Evolutionary conservation across 2,888 invertebrate genomes (phyloP), one percentile per base, ranked within the genome.

Genomic region (Vannuccia rotundouncinata): DNA sequence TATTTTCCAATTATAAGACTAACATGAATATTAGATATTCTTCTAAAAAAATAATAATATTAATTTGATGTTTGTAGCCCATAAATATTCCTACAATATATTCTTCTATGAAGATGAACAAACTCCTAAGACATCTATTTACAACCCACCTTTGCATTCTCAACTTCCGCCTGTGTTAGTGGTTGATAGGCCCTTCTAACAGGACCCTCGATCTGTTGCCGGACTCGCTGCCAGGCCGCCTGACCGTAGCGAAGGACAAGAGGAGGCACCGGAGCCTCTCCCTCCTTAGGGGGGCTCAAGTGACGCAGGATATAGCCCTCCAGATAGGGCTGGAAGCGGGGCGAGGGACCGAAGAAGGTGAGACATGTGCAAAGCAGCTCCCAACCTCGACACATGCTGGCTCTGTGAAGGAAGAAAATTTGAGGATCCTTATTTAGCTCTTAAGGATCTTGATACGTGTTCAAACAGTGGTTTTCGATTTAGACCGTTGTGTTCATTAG

Each of bases 361-460:
- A 98, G 89, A 86, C 95, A 94, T 80, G 97, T 93, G 0, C 95
- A 95, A 89, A 98, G 90, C 83, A 98, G 89, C 89, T 98, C 97
- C 96, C 98, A 97, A 76, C 98, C 98, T 82, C 94, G 91, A 59
- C 66, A 66, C 66, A 66, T 66, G 66, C 66, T 66, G 5, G 10
- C 25, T 66, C 66, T 66, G 17, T 5, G 17, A 86, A 86, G 85
- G 86, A 86, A 86, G n/a, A n/a, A n/a, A n/a, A n/a, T n/a, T n/a
- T n/a, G n/a, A n/a, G n/a, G n/a, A n/a, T n/a, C n/a, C n/a, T n/a
- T n/a, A n/a, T n/a, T n/a, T n/a, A n/a, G n/a, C n/a, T n/a, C n/a
- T n/a, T n/a, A n/a, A n/a, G n/a, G n/a, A n/a, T n/a, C n/a, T n/a
- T n/a, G n/a, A n/a, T n/a, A n/a, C n/a, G n/a, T n/a, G n/a, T n/a